phyloP scores from a whole-genome alignment of 2,113 vertebrate genomes.

The Mormyrus lacerda region DNA sequence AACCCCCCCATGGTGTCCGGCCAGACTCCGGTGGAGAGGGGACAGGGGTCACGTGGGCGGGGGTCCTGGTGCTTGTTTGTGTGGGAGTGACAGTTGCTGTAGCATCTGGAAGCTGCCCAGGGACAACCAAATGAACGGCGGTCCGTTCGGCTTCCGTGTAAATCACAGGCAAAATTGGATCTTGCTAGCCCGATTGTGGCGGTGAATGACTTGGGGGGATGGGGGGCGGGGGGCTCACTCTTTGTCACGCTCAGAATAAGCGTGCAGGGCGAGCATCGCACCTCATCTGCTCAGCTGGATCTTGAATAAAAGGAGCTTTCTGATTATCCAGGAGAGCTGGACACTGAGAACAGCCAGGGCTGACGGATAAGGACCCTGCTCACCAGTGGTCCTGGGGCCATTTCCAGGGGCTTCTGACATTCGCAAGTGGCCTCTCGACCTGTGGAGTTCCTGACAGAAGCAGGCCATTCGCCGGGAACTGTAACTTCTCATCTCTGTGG shows the following conservation, averaged over 20 bases:
- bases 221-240: conserved; percentile 1
- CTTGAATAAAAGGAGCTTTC: background rate
- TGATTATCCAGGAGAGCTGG: background rate
- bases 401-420: background rate
- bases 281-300: background rate
- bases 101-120: conserved; percentile 26
- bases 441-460: background rate
- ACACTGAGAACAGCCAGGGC: background rate
- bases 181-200: conserved; percentile 37
- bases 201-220: conserved; percentile 40
- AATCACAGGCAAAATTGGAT: conserved; percentile 43
- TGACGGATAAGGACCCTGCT: conserved; percentile 9
- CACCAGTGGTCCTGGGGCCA: conserved; percentile 10
- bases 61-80: conserved; percentile 15
- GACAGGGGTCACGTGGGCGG: background rate
- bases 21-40: background rate
- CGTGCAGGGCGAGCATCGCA: background rate
- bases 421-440: background rate
- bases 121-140: conserved; percentile 31
- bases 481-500: background rate
- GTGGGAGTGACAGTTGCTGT: conserved; percentile 6
- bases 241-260: background rate
- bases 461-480: background rate
- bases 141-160: conserved; percentile 30
- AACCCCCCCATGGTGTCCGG: background rate